A percentile compares a stretch with the other conserved stretches of the same genome.
These are phyloP conservation scores for Leptothorax acervorum DNA, from an alignment of 2,888 invertebrate genomes.

Conservation along the genomic window DNA sequence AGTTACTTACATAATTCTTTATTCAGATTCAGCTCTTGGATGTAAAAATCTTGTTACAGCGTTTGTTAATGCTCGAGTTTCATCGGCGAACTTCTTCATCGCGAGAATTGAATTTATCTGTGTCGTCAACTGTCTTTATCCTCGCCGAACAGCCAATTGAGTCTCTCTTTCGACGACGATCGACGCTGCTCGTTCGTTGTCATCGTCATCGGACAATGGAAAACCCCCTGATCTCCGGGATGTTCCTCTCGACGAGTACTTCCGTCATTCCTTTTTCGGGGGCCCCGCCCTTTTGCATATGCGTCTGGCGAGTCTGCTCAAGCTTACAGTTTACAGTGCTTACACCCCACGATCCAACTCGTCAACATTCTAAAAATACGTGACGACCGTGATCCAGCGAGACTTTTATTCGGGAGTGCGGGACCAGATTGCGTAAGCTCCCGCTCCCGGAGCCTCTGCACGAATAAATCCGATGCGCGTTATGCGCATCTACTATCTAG, in stretches of 20 bases:
- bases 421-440: slow-evolving; percentile 78
- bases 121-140: slow-evolving; percentile 3
- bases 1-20: background rate
- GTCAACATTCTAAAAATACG: slow-evolving; percentile 81
- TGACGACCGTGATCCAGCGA: slow-evolving; percentile 75
- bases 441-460: slow-evolving; percentile 49
- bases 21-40: background rate
- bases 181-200: background rate
- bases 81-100: background rate
- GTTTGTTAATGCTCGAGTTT: background rate
- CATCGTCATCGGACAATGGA: slow-evolving; percentile 26
- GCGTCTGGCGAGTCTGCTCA: slow-evolving; percentile 49
- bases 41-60: background rate
- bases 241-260: slow-evolving; percentile 21
- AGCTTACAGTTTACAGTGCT: too few species aligned
- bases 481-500: slow-evolving; percentile 58
- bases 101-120: slow-evolving; percentile 22
- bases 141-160: slow-evolving; percentile 7
- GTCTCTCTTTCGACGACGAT: slow-evolving; percentile 8
- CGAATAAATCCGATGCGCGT: slow-evolving; percentile 60
- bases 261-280: slow-evolving; percentile 42
- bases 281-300: slow-evolving; percentile 41
- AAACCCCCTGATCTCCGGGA: background rate
- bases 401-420: slow-evolving; percentile 78
- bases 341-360: slow-evolving; percentile 52